phyloP scores from a whole-genome alignment of 2,113 vertebrate species.

The Aptenodytes forsteri region DNA sequence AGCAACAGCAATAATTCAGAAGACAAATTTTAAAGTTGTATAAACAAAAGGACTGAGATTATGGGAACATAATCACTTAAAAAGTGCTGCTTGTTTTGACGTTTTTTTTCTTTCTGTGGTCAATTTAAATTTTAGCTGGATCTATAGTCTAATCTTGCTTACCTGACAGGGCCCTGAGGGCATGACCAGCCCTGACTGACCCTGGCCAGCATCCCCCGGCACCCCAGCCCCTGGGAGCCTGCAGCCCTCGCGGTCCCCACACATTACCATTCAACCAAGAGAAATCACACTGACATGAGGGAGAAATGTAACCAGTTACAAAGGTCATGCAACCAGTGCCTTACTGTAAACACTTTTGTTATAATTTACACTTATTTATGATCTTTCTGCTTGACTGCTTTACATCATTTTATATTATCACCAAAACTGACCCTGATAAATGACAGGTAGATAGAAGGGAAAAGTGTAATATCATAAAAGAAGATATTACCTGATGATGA shows the following conservation, averaged over 20 bases:
- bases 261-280: background rate
- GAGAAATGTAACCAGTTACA: background rate
- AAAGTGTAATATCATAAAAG: background rate
- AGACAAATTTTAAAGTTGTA: background rate
- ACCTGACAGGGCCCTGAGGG: background rate
- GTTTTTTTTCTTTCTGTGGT: background rate
- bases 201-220: background rate
- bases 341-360: background rate
- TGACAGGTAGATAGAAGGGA: background rate
- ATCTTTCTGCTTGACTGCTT: background rate
- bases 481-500: background rate
- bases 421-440: background rate
- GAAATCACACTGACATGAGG: background rate
- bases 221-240: rapidly evolving
- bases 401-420: background rate
- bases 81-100: background rate
- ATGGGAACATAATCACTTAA: background rate
- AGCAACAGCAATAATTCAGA: background rate
- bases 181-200: background rate
- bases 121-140: background rate
- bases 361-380: background rate
- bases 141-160: background rate
- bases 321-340: background rate
- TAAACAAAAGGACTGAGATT: background rate
- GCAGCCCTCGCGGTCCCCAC: rapidly evolving